These are phyloP conservation scores for Cololabis saira DNA, from an alignment of 2,113 vertebrate species.

Conservation along the genomic window DNA sequence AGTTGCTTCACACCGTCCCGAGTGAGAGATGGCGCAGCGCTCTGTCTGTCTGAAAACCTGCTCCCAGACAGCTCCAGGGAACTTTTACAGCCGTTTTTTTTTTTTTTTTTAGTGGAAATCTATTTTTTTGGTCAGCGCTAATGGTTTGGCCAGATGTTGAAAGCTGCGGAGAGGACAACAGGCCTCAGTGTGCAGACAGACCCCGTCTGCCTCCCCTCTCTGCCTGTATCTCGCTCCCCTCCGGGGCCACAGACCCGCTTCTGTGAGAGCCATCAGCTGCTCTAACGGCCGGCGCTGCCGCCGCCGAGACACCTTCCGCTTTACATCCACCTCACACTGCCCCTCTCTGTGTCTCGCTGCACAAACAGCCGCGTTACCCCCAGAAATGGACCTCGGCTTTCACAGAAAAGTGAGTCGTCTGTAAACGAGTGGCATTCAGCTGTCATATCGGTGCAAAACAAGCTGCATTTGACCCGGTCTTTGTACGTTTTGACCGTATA, in stretches of 20 bases:
- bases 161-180: slow-evolving; percentile 71
- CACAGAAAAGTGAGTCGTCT: neutral
- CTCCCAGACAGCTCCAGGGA: slow-evolving; percentile 66
- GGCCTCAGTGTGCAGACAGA: slow-evolving; percentile 73
- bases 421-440: neutral
- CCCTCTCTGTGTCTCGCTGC: slow-evolving; percentile 63
- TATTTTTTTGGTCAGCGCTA: slow-evolving; percentile 50
- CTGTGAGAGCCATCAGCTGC: slow-evolving; percentile 72
- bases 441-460: too few relatives aligned
- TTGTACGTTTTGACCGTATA: too few relatives aligned
- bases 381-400: neutral
- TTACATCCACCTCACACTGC: slow-evolving; percentile 67
- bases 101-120: slow-evolving; percentile 45
- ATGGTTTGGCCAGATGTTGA: slow-evolving; percentile 76
- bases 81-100: slow-evolving; percentile 72
- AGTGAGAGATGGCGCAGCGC: slow-evolving; percentile 66
- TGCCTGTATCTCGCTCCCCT: slow-evolving; percentile 59
- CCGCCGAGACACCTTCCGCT: slow-evolving; percentile 66
- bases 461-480: too few relatives aligned
- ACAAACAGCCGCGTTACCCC: slow-evolving; percentile 14
- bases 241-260: slow-evolving; percentile 71
- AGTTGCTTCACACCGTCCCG: slow-evolving; percentile 52
- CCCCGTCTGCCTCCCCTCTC: slow-evolving; percentile 52
- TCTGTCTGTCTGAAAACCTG: slow-evolving; percentile 60
- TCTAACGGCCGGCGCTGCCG: slow-evolving; percentile 51